Percentiles rank a stretch among this genome's conserved stretches.
Evolutionary conservation across 2,797 vertebrate species (phyloP).

Genomic region (Alfaro cultratus): DNA sequence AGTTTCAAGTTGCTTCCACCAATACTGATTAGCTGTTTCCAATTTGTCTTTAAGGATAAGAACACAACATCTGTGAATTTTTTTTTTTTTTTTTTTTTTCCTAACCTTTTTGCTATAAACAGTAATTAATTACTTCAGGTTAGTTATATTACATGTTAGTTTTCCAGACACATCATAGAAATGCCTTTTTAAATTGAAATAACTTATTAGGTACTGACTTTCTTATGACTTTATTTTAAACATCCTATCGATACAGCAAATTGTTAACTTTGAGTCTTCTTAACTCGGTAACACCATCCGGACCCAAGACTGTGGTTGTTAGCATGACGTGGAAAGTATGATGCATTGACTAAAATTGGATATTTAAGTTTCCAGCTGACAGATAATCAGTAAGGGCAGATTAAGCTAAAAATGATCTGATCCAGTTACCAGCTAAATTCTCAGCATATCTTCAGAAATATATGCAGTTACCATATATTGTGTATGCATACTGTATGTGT

Average conservation of each 20-base stretch:
- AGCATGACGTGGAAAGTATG: not conserved
- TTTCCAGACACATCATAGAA: not conserved
- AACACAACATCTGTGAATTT: not conserved
- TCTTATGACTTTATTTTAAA: not conserved
- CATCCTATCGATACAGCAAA: not conserved
- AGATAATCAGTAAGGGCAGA: not conserved
- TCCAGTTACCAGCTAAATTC: not conserved
- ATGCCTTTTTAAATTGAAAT: not conserved
- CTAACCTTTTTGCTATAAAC: not conserved
- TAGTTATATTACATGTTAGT: too few species aligned
- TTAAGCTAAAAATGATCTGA: not conserved
- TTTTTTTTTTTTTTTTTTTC: too few species aligned
- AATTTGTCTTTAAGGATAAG: not conserved
- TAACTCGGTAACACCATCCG: not conserved
- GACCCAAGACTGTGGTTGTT: not conserved
- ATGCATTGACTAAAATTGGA: not conserved
- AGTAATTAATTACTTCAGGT: not conserved
- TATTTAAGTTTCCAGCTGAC: not conserved
- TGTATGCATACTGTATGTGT: not conserved
- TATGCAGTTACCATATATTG: conserved; percentile 6
- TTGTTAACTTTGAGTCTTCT: not conserved
- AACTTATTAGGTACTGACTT: not conserved
- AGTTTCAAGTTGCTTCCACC: not conserved
- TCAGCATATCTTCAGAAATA: not conserved
- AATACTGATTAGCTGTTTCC: not conserved